Conservation (phyloP, 2,113 vertebrate species). For the Passer montanus region DNA sequence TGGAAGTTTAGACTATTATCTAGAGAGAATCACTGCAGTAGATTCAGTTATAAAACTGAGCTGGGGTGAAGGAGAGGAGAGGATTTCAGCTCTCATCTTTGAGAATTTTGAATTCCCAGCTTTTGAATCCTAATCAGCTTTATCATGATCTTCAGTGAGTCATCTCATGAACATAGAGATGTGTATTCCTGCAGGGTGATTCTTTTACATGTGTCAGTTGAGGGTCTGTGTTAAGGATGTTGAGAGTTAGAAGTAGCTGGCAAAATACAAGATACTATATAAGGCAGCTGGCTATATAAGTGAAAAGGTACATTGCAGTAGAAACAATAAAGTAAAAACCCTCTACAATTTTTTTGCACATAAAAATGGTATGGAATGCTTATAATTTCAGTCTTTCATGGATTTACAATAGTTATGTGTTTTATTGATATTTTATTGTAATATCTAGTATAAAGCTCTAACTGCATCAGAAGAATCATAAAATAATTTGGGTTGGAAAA, state of each 20-base stretch:
- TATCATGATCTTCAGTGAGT: not conserved
- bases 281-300: not conserved
- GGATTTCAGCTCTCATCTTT: not conserved
- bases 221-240: not conserved
- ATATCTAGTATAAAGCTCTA: not conserved
- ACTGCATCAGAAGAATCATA: not conserved
- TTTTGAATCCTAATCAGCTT: not conserved
- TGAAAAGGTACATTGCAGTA: not conserved
- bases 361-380: not conserved
- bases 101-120: not conserved
- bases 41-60: not conserved
- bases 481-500: not conserved
- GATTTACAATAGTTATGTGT: not conserved
- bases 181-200: not conserved
- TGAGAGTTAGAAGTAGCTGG: not conserved
- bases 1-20: not conserved
- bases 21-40: not conserved
- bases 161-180: not conserved
- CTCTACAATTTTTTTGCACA: not conserved
- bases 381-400: not conserved
- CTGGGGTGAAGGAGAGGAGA: not conserved
- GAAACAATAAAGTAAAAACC: not conserved
- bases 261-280: not conserved
- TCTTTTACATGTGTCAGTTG: not conserved
- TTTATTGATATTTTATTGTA: not conserved